These are phyloP conservation scores for Peromyscus attwateri DNA, from an alignment of 2,797 vertebrate species.

Conservation along the genomic window DNA sequence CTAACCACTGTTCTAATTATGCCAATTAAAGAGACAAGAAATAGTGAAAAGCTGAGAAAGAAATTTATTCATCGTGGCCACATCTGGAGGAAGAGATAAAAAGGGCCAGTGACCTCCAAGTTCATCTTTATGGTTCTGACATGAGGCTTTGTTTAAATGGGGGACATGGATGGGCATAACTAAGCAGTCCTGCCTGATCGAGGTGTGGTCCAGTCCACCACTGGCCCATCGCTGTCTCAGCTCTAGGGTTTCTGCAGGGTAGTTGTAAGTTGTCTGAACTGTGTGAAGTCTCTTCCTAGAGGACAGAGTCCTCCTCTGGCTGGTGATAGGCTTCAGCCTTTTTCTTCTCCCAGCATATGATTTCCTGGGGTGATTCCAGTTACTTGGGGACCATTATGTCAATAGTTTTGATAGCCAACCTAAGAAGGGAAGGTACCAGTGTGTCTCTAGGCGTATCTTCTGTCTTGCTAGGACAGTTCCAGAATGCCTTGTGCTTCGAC, in stretches of 20 bases:
- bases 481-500: background rate
- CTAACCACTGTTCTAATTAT: too few relatives aligned
- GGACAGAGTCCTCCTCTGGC: background rate
- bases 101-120: background rate
- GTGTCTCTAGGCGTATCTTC: background rate
- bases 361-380: background rate
- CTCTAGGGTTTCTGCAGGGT: background rate
- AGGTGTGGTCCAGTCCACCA: too few relatives aligned
- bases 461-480: background rate
- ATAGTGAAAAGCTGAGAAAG: background rate
- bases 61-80: too few relatives aligned
- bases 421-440: too few relatives aligned
- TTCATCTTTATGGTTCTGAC: background rate
- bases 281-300: background rate
- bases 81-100: background rate
- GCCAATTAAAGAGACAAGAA: background rate
- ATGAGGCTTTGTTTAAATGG: background rate
- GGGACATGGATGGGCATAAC: background rate
- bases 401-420: background rate
- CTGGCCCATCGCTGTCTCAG: background rate
- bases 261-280: background rate
- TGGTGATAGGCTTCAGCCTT: background rate
- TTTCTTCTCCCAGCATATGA: background rate
- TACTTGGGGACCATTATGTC: background rate
- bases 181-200: background rate